Evolutionary conservation across 2,797 vertebrate species (phyloP), one percentile per base, ranked within the genome.

Genomic region (Crax fasciolata): DNA sequence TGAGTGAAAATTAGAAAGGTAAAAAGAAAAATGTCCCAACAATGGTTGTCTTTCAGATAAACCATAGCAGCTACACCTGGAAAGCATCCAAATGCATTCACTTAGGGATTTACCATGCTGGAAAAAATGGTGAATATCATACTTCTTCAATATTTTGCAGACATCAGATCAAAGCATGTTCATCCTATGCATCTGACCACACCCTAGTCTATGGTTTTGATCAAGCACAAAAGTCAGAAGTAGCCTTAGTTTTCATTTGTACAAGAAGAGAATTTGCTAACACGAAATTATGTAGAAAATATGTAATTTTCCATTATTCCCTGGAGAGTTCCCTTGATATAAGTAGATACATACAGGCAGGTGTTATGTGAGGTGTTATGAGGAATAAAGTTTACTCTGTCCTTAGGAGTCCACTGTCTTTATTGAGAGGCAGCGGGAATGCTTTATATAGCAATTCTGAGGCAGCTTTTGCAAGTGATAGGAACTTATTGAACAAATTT

Each of bases 61-160:
- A 7, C 24, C 38, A 18, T 14, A 43, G 57, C 55, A 61, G 20
- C 75, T 67, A 49, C 4, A 65, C 52, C 16, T 80, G 38, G 2
- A 3, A 66, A 63, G 23, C 27, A 6, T 46, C n/a, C 54, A 89
- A 74, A 89, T 68, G 41, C 20, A 49, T 70, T 57, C 52, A 20
- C 9, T 67, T 61, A 3, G 8, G 48, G 44, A 72, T 67, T 76
- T 49, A 93, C 23, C n/a, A 32, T 32, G 38, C 18, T 80, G 44
- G 46, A 80, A 91, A 91, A 71, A 82, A 84, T 46, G 20, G 54
- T 67, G 79, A 83, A 84, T 52, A 16, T 57, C 78, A 83, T 27
- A 20, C 3, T 61, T 79, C 92, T 87, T 80, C 43, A 85, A 5
- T 16, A 25, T 71, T 71, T 87, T 80, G 55, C 35, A 32, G 48